Percentiles rank a stretch among this genome's conserved stretches.
Conservation (phyloP, 2,113 vertebrate genomes). For the Cyanistes caeruleus region DNA sequence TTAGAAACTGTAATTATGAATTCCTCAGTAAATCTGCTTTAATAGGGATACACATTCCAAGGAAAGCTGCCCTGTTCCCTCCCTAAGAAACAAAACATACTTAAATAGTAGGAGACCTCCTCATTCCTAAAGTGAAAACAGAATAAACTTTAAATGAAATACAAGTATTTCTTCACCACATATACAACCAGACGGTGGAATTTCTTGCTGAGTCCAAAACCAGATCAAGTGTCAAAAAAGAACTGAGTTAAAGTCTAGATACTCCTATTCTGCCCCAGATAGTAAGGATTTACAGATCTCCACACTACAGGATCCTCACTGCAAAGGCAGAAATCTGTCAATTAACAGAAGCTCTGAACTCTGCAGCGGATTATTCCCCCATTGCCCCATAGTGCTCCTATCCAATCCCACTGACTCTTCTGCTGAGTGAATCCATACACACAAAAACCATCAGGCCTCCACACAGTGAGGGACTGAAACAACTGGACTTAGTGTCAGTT, state of each 20-base stretch:
- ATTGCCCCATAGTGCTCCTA: not conserved
- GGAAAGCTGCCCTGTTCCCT: not conserved
- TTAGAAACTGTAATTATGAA: not conserved
- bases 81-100: not conserved
- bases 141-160: not conserved
- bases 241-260: not conserved
- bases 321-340: not conserved
- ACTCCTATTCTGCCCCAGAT: not conserved
- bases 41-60: not conserved
- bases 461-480: not conserved
- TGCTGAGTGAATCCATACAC: not conserved
- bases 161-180: not conserved
- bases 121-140: not conserved
- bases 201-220: not conserved
- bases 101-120: not conserved
- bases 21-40: not conserved
- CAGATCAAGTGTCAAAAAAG: not conserved
- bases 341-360: not conserved
- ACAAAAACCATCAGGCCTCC: not conserved
- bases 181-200: not conserved
- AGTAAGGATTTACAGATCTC: not conserved
- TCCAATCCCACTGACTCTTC: not conserved
- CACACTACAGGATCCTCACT: not conserved
- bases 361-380: not conserved
- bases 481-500: not conserved